Evolutionary conservation across 2,113 vertebrate genomes (phyloP), one percentile per base, ranked within the genome.

Genomic region (Xerus inauris): DNA sequence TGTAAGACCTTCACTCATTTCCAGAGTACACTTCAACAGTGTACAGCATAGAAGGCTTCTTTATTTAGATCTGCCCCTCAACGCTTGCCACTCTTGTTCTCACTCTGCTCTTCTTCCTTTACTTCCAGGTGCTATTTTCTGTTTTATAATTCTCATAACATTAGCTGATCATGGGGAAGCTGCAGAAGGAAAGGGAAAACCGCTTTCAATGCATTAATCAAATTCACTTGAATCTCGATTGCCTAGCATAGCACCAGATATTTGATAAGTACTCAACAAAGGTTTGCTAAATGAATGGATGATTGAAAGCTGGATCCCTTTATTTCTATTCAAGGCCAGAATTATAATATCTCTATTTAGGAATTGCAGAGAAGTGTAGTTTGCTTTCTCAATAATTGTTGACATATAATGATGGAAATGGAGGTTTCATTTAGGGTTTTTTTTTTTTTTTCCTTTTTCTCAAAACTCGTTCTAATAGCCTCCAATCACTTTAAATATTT

Each of bases 331-430:
- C 8, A 38, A 94, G 86, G 8, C 45, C 40, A 73, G 71, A 76
- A 8, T 90, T 51, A 8, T 3, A 76, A 6, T 69, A n/a, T 54
- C 40, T 94, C 26, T 72, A 22, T 75, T 86, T 89, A n/a, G 9
- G 11, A 19, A 67, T 71, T 2, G 28, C 49, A 87, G 67, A 30
- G 30, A 69, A 2, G 14, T 10, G 42, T 42, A 35, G 54, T 62
- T 93, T 77, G 83, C 3, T 80, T 38, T 92, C 32, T 45, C 28
- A 30, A 75, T 49, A 67, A 91, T 83, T 87, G 40, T 79, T 86
- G 64, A 83, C 7, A 6, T 79, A 40, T 65, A 76, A 51, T 69
- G 28, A 85, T 95, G 45, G 73, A 97, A 95, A 89, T 26, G 20
- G 40, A 91, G 3, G 30, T 73, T 94, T 88, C 1, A 20, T 80